A percentile compares a stretch with the other conserved stretches of the same genome.
phyloP scores from a whole-genome alignment of 2,797 vertebrate genomes.

The Alectoris magna region DNA sequence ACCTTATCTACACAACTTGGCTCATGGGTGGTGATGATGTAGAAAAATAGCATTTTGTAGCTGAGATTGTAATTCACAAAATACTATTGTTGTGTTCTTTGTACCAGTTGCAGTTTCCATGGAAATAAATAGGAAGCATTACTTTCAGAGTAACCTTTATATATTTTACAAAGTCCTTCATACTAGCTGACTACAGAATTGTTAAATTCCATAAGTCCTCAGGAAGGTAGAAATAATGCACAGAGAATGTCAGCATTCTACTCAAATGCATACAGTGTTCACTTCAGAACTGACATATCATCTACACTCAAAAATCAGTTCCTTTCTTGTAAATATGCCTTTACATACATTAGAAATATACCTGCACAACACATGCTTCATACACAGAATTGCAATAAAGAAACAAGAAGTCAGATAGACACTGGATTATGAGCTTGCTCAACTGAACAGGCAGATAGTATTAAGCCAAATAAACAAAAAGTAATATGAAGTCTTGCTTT shows the following conservation, averaged over 20 bases:
- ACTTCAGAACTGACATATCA: neutral
- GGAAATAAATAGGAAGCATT: no score
- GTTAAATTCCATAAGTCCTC: slow-evolving; percentile 36
- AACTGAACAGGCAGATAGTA: neutral
- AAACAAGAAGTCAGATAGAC: neutral
- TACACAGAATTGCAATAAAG: neutral
- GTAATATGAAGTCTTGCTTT: neutral
- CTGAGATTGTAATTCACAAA: no score
- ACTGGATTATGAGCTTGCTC: neutral
- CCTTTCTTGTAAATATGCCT: neutral
- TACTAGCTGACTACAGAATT: slow-evolving; percentile 35
- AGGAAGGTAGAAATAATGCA: neutral
- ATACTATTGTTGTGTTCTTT: no score
- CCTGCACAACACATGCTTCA: neutral
- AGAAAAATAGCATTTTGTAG: no score
- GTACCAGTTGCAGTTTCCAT: no score
- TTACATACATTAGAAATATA: neutral
- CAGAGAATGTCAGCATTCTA: neutral
- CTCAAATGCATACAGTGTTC: neutral
- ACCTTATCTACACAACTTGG: no score
- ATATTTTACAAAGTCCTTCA: slow-evolving; percentile 25
- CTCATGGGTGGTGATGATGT: no score
- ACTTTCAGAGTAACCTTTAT: neutral
- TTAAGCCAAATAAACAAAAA: neutral
- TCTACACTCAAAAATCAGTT: neutral